A percentile compares a stretch with the other conserved stretches of the same genome.
phyloP scores from a whole-genome alignment of 2,113 vertebrate species.

The Genyomyrus donnyi region DNA sequence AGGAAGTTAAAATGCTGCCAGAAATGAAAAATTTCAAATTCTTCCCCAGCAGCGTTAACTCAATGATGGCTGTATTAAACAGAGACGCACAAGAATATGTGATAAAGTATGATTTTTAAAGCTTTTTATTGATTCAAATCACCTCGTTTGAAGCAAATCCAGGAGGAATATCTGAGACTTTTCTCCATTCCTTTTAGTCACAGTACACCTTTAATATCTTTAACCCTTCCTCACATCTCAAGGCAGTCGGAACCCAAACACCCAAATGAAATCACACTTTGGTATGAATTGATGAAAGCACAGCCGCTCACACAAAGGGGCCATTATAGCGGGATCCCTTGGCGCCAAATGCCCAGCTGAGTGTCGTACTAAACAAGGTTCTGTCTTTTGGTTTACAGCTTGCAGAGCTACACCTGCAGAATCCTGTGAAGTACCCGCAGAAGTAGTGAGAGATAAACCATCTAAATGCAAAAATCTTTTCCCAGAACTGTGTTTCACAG shows the following conservation, averaged over 20 bases:
- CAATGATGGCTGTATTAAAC: not conserved
- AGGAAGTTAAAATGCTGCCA: not conserved
- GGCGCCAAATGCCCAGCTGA: not conserved
- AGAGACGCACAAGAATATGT: not conserved
- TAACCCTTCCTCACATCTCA: slow-evolving; percentile 15
- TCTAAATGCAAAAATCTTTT: not conserved
- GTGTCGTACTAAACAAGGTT: not conserved
- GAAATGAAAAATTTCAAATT: not conserved
- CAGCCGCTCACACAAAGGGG: not conserved
- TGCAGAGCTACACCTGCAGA: not conserved
- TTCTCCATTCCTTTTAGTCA: slow-evolving; percentile 26
- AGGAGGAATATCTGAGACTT: slow-evolving; percentile 34
- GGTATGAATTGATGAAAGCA: not conserved
- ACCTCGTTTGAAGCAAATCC: slow-evolving; percentile 29
- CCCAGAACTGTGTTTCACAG: not conserved
- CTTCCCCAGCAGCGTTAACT: not conserved
- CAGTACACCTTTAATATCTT: slow-evolving; percentile 41
- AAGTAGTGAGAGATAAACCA: not conserved
- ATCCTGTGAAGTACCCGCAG: not conserved
- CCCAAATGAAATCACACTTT: not conserved
- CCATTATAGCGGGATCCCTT: not conserved
- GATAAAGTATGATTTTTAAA: slow-evolving; percentile 46
- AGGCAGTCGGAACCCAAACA: not conserved
- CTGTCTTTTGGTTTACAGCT: not conserved
- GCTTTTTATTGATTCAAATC: slow-evolving; percentile 48